A percentile compares a stretch with the other conserved stretches of the same genome.
phyloP scores from a whole-genome alignment of 30 jellyfish, hydroid and myxozoan genomes.

The Sanderia malayensis region DNA sequence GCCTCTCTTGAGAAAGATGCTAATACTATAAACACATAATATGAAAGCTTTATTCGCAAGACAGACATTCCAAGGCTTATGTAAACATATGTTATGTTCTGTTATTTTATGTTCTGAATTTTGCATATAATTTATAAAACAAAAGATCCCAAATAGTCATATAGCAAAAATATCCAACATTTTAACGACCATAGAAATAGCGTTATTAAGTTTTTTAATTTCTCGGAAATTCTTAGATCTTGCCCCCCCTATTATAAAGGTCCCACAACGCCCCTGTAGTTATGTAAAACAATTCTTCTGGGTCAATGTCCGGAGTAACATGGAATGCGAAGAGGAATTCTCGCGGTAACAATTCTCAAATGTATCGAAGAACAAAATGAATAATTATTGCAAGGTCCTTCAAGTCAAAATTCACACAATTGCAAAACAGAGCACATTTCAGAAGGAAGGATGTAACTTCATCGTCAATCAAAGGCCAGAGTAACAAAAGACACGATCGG shows the following conservation, averaged over 20 bases:
- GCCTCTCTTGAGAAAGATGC: constrained; percentile 46
- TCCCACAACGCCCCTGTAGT: constrained; percentile 41
- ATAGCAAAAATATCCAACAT: neutral
- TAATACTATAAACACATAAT: neutral
- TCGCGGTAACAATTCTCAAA: too few relatives aligned
- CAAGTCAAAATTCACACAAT: too few relatives aligned
- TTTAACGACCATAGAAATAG: constrained; percentile 24
- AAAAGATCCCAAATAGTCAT: neutral
- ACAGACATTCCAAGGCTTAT: constrained; percentile 7
- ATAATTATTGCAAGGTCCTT: too few relatives aligned
- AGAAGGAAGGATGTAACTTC: too few relatives aligned
- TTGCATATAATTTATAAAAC: constrained; percentile 14
- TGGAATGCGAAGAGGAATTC: too few relatives aligned
- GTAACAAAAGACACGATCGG: too few relatives aligned
- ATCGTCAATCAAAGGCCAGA: too few relatives aligned
- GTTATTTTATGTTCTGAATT: neutral
- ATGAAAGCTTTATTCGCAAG: neutral
- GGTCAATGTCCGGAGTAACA: too few relatives aligned
- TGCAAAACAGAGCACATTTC: too few relatives aligned
- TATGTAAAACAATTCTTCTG: too few relatives aligned
- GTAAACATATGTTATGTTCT: neutral
- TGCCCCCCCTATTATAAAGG: constrained; percentile 45
- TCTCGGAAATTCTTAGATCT: constrained; percentile 35
- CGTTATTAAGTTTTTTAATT: constrained; percentile 13
- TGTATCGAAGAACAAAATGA: too few relatives aligned